These are phyloP conservation scores for Mormyrus proboscirostris DNA, from an alignment of 2,797 vertebrate species.

Conservation along the genomic window DNA sequence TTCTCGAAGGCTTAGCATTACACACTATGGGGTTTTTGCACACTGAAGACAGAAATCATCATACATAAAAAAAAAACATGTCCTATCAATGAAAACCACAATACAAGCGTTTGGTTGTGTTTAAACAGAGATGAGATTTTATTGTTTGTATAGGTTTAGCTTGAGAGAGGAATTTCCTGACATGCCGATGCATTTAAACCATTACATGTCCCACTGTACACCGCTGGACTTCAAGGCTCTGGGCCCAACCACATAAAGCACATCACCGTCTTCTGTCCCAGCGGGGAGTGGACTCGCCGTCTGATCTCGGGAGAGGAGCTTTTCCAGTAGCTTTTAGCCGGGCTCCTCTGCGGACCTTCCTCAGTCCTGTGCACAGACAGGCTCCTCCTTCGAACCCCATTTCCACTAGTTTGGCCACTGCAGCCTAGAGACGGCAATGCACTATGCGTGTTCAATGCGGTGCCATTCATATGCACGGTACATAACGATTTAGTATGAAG, in stretches of 20 bases:
- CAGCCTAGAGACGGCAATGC: background rate
- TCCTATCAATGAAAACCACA: background rate
- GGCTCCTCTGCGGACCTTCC: conserved; percentile 16
- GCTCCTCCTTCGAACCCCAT: background rate
- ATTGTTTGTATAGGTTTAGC: conserved; percentile 37
- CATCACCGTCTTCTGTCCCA: conserved; percentile 53
- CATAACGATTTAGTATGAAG: background rate
- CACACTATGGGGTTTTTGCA: background rate
- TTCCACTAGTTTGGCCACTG: background rate
- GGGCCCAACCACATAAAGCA: conserved; percentile 57
- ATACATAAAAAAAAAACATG: background rate
- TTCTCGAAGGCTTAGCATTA: background rate
- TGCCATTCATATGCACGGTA: background rate
- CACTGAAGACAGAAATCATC: background rate
- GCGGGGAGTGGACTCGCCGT: conserved; percentile 57
- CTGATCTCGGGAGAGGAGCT: conserved; percentile 32
- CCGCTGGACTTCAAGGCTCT: conserved; percentile 49
- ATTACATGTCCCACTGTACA: conserved; percentile 48
- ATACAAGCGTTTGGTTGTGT: conserved; percentile 49
- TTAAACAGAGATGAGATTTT: conserved; percentile 33
- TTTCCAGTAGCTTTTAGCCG: conserved; percentile 21
- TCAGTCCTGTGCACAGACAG: conserved; percentile 6
- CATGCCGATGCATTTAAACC: conserved; percentile 59
- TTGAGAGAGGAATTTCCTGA: conserved; percentile 62
- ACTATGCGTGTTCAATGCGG: background rate